Evolutionary conservation across 1,140 invertebrate genomes (phyloP), one percentile per base, ranked within the genome.

Genomic region (Prorops nasuta): DNA sequence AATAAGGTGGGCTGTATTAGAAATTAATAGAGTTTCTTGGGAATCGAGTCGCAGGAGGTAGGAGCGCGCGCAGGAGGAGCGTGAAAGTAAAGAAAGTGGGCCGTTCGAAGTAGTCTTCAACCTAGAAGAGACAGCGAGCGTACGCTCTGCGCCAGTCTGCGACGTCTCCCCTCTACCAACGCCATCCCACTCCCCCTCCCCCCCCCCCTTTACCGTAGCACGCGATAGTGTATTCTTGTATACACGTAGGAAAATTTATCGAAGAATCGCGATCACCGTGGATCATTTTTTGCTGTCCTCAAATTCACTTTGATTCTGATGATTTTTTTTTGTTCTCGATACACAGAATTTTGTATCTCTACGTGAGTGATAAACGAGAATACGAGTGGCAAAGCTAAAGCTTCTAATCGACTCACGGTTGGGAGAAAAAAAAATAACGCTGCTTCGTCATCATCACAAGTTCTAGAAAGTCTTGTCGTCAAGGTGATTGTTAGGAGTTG

Each of bases 41-140:
- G 16, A 43, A 16, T 6, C n/a, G 18, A 14, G 21, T 28, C 24
- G 4, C 24, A n/a, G n/a, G 44, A 18, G 32, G 37, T 20, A 42
- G 2, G 28, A 20, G 31, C 35, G 40, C 35, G 10, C 9, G 43
- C 38, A 41, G 22, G 38, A 42, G 40, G 43, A 36, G 52, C 54
- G 62, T 66, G 64, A 64, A 66, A 66, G 64, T 64, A 64, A 64
- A 63, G 64, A 66, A 66, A 66, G 64, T 65, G 63, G 64, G 63
- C 63, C 63, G 60, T 49, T 60, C 49, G 38, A 53, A 63, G 59
- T 49, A 56, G 44, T 35, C 49, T 62, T 54, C 50, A 54, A 47
- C 47, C 56, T 62, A 56, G 50, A 54, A 55, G 44, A 40, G 39
- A 16, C 19, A 39, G 32, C 17, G 9, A 1, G 18, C 7, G 17